Base-by-base conservation (phyloP, 2,888 invertebrate genomes). In the Enoplolaimus lenunculus region DNA sequence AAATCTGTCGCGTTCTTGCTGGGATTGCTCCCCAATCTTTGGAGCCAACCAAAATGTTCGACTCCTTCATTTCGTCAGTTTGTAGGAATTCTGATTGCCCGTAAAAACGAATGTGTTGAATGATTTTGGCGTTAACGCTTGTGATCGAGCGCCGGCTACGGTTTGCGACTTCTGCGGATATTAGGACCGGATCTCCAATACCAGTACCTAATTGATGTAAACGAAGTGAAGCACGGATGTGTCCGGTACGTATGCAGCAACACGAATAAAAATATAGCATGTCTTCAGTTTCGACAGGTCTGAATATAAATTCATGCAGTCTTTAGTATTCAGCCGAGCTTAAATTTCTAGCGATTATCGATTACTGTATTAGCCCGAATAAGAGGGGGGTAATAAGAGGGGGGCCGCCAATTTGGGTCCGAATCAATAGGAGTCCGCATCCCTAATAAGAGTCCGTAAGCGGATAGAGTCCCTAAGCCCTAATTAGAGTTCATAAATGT, bases 231-330 rank as follows among this genome's bases (percentile, higher is more conserved):
- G 64, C 64, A 7, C 64, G 64, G 7, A 62, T n/a, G 7, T 62
- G 64, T 7, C 64, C 64, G 7, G 64, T 62, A 7, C 26, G 7
- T 16, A 62, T 62, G n/a, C 64, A 62, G 64, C 64, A 62, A n/a
- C 64, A 62, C 7, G 31, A 7, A 62, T 13, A 62, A 26, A 62
- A 62, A 33, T 29, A 33, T 7, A 33, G 7, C 64, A 29, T 30
- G 26, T 62, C 64, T 62, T 62, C 64, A 13, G 64, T 62, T 62
- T 62, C 64, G 30, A 62, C 64, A 30, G 64, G 64, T 33, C 64
- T 62, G 64, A 62, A 62, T 21, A 21, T n/a, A n/a, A n/a, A n/a
- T n/a, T n/a, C n/a, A n/a, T n/a, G n/a, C n/a, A n/a, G n/a, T n/a
- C n/a, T n/a, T n/a, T n/a, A n/a, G n/a, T n/a, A n/a, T n/a, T n/a